phyloP scores from a whole-genome alignment of 2,113 vertebrate species.

The cattle (Bos taurus) region DNA sequence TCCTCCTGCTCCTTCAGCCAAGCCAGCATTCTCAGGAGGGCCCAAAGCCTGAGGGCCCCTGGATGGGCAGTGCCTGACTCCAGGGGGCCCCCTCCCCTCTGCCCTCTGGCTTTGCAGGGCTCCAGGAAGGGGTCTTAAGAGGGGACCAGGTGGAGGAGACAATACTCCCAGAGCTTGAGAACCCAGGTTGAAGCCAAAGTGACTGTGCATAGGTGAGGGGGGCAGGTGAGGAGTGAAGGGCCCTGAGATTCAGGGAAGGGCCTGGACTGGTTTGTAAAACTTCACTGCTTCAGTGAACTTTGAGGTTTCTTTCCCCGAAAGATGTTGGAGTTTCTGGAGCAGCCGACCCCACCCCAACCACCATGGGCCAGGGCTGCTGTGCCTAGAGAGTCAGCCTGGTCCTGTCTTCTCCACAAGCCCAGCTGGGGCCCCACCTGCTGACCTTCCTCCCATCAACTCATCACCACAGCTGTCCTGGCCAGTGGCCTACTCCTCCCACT shows the following conservation, averaged over 20 bases:
- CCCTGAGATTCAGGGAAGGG: not conserved
- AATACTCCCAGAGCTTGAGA: not conserved
- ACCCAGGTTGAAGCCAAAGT: not conserved
- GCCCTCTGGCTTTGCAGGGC: not conserved
- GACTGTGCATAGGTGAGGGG: not conserved
- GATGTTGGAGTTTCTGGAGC: not conserved
- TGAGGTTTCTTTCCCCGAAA: not conserved
- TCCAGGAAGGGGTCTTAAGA: not conserved
- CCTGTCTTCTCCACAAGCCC: not conserved
- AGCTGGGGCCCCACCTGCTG: not conserved
- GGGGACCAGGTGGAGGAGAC: not conserved
- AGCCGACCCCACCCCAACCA: not conserved
- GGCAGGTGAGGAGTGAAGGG: not conserved
- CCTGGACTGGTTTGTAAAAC: not conserved
- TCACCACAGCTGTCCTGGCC: not conserved
- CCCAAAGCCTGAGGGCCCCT: not conserved
- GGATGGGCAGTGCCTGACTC: not conserved
- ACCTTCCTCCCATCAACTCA: not conserved
- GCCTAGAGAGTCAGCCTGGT: not conserved
- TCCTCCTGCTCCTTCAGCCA: not conserved
- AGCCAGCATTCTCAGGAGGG: not conserved
- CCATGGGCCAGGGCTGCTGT: not conserved
- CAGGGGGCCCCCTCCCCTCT: not conserved
- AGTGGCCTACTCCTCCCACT: not conserved
- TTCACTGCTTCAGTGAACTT: not conserved